A percentile compares a stretch with the other conserved stretches of the same genome.
phyloP scores from a whole-genome alignment of 2,797 vertebrate species.

The Numenius phaeopus region DNA sequence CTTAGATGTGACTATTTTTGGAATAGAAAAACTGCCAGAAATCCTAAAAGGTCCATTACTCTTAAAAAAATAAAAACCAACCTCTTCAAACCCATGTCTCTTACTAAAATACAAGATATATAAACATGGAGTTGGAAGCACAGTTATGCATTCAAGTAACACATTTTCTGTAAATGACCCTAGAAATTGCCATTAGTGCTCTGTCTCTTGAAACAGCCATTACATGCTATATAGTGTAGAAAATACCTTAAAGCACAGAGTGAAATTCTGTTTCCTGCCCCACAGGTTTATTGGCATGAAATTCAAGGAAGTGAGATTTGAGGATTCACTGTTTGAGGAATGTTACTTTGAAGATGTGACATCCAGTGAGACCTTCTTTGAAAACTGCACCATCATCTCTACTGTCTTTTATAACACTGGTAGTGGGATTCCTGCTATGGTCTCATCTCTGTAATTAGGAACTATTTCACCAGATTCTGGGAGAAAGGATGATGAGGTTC shows the following conservation, averaged over 20 bases:
- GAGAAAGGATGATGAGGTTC: background rate
- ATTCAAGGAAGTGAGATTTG: conserved; percentile 94
- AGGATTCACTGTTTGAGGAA: conserved; percentile 91
- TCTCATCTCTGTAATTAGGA: background rate
- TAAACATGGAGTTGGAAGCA: background rate
- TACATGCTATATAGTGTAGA: background rate
- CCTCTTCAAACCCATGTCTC: background rate
- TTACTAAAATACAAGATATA: background rate
- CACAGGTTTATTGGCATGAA: conserved; percentile 92
- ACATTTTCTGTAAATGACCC: background rate
- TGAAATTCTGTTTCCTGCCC: conserved; percentile 11
- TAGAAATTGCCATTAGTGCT: background rate
- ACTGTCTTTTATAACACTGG: conserved; percentile 94
- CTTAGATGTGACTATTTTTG: background rate
- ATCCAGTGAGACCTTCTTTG: conserved; percentile 93
- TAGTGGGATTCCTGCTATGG: conserved; percentile 46
- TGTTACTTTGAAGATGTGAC: conserved; percentile 95
- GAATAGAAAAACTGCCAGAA: background rate
- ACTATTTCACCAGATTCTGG: background rate
- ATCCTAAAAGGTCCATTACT: background rate
- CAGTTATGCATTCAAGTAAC: background rate
- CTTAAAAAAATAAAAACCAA: background rate
- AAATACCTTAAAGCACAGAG: background rate
- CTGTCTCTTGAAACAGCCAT: background rate
- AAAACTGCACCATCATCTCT: conserved; percentile 93